These are phyloP conservation scores for Hymenopus coronatus DNA, from an alignment of 2,888 invertebrate genomes.

Conservation along the genomic window DNA sequence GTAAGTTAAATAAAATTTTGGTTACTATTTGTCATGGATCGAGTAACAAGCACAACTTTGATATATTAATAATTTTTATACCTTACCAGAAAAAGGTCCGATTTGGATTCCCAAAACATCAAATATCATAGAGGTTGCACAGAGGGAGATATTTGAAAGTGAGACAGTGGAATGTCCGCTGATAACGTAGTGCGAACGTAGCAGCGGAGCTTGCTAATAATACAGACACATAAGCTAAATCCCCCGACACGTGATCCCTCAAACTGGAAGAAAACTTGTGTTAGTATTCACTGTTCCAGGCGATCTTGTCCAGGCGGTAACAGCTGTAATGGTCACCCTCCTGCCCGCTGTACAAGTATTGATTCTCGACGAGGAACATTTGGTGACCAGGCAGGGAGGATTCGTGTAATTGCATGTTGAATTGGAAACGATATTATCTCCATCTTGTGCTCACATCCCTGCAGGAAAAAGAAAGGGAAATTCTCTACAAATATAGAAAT, in stretches of 20 bases:
- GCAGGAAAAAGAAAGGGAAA: background rate
- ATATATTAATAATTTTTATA: too few relatives aligned
- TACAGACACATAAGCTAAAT: too few relatives aligned
- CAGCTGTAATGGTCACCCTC: constrained; percentile 23
- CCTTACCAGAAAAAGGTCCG: too few relatives aligned
- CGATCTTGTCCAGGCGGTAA: constrained; percentile 13
- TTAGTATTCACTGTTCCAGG: background rate
- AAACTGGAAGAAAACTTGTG: background rate
- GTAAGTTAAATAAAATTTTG: too few relatives aligned
- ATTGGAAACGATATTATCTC: constrained; percentile 28
- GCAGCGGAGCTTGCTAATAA: too few relatives aligned
- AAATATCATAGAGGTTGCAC: too few relatives aligned
- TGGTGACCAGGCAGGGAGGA: constrained; percentile 3
- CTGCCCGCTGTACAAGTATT: constrained; percentile 4
- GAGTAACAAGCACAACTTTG: too few relatives aligned
- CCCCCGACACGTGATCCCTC: background rate
- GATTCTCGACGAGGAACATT: constrained; percentile 21
- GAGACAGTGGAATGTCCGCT: too few relatives aligned
- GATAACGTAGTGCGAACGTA: too few relatives aligned
- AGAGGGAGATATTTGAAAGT: too few relatives aligned
- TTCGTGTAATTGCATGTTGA: constrained; percentile 31
- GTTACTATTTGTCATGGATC: too few relatives aligned
- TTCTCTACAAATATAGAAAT: background rate
- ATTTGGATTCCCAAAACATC: too few relatives aligned
- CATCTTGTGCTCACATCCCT: background rate